Evolutionary conservation across 1,140 invertebrate species (phyloP).

Genomic region (Zaprionus lachaisei): DNA sequence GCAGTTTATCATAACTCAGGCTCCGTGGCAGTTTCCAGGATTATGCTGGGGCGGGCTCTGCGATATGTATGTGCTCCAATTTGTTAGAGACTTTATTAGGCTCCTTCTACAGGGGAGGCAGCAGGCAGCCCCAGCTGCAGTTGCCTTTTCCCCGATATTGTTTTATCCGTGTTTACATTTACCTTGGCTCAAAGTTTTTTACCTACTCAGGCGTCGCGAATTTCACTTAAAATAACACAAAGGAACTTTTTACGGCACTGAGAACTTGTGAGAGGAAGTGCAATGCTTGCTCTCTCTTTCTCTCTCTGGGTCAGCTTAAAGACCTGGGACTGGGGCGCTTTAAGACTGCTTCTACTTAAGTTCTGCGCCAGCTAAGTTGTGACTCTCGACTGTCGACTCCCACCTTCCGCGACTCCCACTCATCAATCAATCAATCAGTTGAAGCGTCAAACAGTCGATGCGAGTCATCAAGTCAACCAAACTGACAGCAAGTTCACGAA

Average conservation of each 20-base stretch:
- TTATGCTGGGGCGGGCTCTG: constrained; percentile 51
- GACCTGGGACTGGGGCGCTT: constrained; percentile 6
- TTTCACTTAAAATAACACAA: constrained; percentile 73
- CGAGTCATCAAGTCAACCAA: constrained; percentile 70
- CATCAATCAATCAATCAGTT: constrained; percentile 74
- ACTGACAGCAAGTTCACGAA: constrained; percentile 73
- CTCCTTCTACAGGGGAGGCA: constrained; percentile 17
- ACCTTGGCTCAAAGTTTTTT: constrained; percentile 45
- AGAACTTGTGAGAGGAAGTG: background rate
- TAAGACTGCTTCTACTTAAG: constrained; percentile 23
- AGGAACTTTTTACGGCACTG: constrained; percentile 56
- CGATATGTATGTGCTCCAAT: constrained; percentile 77
- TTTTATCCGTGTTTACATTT: constrained; percentile 73
- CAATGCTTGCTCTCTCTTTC: constrained; percentile 6
- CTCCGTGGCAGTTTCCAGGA: constrained; percentile 39
- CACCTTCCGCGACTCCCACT: background rate
- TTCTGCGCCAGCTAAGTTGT: background rate
- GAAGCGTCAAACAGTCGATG: constrained; percentile 45
- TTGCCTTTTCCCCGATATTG: constrained; percentile 65
- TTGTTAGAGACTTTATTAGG: constrained; percentile 76
- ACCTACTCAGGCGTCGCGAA: constrained; percentile 60
- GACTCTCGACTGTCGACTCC: background rate
- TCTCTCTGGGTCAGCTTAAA: constrained; percentile 55
- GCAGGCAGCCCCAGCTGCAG: constrained; percentile 51
- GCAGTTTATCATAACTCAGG: constrained; percentile 75